A percentile compares a stretch with the other conserved stretches of the same genome.
Conservation (phyloP, 2,113 vertebrate genomes). For the Chionodraco myersi region DNA sequence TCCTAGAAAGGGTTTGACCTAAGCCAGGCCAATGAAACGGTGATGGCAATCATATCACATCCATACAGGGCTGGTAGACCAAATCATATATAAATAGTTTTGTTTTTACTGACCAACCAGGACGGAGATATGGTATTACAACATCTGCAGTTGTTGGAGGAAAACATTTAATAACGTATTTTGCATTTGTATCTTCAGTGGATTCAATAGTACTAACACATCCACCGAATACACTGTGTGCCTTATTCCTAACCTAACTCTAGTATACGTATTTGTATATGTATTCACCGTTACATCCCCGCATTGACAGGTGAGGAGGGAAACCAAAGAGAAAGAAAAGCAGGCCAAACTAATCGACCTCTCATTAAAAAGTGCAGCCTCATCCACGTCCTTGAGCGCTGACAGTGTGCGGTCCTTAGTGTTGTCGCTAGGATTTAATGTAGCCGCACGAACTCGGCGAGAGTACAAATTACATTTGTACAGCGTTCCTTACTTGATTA, state of each 20-base stretch:
- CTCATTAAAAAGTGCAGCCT: neutral
- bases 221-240: constrained; percentile 87
- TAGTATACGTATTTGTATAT: constrained; percentile 92
- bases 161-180: neutral
- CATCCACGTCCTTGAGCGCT: constrained; percentile 58
- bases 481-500: constrained; percentile 77
- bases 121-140: too few relatives aligned
- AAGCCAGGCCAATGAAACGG: too few relatives aligned
- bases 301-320: constrained; percentile 81
- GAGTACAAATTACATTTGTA: constrained; percentile 76
- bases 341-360: constrained; percentile 29
- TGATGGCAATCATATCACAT: too few relatives aligned
- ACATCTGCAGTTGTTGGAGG: neutral
- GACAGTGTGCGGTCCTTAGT: constrained; percentile 36
- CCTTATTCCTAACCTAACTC: constrained; percentile 81
- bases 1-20: too few relatives aligned
- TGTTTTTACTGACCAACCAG: too few relatives aligned
- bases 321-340: constrained; percentile 8
- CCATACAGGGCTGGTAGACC: too few relatives aligned
- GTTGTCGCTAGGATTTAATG: constrained; percentile 64
- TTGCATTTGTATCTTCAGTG: constrained; percentile 5
- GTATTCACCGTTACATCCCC: constrained; percentile 85
- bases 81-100: too few relatives aligned
- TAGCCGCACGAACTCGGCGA: constrained; percentile 39
- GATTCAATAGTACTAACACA: constrained; percentile 51